phyloP scores from a whole-genome alignment of 1,140 invertebrate genomes.

The Drosophila lacertosa region DNA sequence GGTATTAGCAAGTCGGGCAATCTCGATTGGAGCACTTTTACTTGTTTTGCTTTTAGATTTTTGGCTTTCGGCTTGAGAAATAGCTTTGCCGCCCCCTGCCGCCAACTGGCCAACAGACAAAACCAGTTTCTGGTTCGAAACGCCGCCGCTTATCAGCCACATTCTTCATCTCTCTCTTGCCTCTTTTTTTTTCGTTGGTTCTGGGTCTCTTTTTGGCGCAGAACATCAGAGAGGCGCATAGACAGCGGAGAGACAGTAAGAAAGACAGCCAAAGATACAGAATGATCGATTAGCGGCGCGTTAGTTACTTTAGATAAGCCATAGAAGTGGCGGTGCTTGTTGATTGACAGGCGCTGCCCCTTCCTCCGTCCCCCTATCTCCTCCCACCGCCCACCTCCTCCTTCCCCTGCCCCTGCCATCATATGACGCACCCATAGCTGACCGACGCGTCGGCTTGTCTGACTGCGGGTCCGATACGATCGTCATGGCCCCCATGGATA shows the following conservation, averaged over 20 bases:
- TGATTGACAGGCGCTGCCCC: slow-evolving; percentile 47
- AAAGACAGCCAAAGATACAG: slow-evolving; percentile 28
- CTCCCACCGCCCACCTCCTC: neutral
- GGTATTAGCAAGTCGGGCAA: neutral
- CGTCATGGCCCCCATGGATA: slow-evolving; percentile 1
- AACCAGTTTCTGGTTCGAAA: slow-evolving; percentile 40
- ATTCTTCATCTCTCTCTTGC: slow-evolving; percentile 28
- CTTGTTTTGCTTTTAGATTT: slow-evolving; percentile 16
- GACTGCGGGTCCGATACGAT: slow-evolving; percentile 9
- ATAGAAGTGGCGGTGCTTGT: slow-evolving; percentile 53
- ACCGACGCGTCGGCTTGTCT: slow-evolving; percentile 11
- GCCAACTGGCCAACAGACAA: slow-evolving; percentile 5
- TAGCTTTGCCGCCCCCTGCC: slow-evolving; percentile 30
- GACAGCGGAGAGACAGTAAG: neutral
- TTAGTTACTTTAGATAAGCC: slow-evolving; percentile 60
- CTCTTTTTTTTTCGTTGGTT: neutral
- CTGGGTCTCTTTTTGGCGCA: neutral
- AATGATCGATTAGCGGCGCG: slow-evolving; percentile 59
- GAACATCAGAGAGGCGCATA: neutral
- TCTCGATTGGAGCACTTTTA: slow-evolving; percentile 5
- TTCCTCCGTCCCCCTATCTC: neutral
- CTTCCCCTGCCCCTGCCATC: neutral
- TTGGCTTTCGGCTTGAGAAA: slow-evolving; percentile 39
- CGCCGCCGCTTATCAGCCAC: slow-evolving; percentile 39
- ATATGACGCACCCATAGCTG: slow-evolving; percentile 14